These are phyloP conservation scores for Lordiphosa collinella DNA, from an alignment of 1,140 invertebrate species.

Conservation along the genomic window DNA sequence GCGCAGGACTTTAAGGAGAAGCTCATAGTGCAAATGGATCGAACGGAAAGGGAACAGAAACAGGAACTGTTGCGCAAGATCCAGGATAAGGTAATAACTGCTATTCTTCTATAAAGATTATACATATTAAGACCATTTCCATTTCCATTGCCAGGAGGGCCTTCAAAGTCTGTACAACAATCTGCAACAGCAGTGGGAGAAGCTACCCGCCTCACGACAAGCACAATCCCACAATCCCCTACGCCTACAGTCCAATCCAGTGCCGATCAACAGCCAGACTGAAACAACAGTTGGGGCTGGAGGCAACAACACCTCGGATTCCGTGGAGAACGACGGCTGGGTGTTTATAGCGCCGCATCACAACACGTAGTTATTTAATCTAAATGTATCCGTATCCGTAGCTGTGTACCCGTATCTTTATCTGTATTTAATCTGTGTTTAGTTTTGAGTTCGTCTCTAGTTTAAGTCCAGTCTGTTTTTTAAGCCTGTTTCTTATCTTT, in stretches of 20 bases:
- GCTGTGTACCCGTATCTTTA: not conserved
- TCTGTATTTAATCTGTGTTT: conserved; percentile 4
- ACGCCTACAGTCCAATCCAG: not conserved
- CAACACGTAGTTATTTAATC: conserved; percentile 31
- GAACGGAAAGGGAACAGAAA: conserved; percentile 58
- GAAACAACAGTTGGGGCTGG: not conserved
- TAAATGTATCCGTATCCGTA: conserved; percentile 5
- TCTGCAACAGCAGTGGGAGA: conserved; percentile 60
- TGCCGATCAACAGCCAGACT: conserved; percentile 4
- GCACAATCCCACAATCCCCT: conserved; percentile 17
- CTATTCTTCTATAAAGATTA: too few relatives aligned
- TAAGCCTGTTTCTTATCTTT: too few relatives aligned
- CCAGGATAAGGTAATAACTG: conserved; percentile 65
- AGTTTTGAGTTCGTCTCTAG: too few relatives aligned
- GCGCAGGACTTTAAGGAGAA: conserved; percentile 73
- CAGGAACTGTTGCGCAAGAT: conserved; percentile 65
- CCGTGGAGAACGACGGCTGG: conserved; percentile 55
- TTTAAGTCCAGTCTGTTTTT: too few relatives aligned
- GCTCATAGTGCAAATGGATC: conserved; percentile 69
- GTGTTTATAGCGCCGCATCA: conserved; percentile 56
- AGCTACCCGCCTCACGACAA: conserved; percentile 42
- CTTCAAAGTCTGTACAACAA: conserved; percentile 66
- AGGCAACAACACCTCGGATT: not conserved
- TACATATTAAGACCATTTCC: too few relatives aligned
- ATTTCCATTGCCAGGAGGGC: conserved; percentile 28